Percentiles rank a stretch among this genome's conserved stretches.
These are phyloP conservation scores for Thaleichthys pacificus DNA, from an alignment of 2,797 vertebrate genomes.

Conservation along the genomic window DNA sequence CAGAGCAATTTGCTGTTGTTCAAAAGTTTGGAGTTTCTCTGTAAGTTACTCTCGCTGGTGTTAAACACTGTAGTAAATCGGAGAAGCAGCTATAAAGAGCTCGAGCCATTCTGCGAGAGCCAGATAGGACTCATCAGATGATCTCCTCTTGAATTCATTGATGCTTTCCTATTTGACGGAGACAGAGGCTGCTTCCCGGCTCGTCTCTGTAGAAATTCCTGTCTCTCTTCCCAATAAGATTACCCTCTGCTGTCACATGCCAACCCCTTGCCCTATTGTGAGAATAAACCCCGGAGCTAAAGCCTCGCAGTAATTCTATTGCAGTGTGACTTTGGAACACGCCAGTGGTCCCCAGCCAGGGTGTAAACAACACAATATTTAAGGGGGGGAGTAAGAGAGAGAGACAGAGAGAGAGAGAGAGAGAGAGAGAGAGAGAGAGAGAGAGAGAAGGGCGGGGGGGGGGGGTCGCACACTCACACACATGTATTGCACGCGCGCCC, in stretches of 20 bases:
- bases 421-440: conserved; percentile 4
- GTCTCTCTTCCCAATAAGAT: conserved; percentile 62
- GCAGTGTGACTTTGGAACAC: conserved; percentile 52
- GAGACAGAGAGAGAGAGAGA: background rate
- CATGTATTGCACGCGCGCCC: too few species aligned
- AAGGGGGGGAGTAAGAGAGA: background rate
- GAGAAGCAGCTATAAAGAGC: conserved; percentile 37
- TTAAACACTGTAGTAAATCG: conserved; percentile 23
- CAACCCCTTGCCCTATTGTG: conserved; percentile 65
- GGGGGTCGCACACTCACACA: background rate
- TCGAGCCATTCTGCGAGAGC: conserved; percentile 35
- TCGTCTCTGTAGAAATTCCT: conserved; percentile 52
- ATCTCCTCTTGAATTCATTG: conserved; percentile 22
- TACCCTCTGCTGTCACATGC: conserved; percentile 45
- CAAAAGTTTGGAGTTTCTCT: conserved; percentile 1
- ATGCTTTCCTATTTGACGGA: conserved; percentile 47
- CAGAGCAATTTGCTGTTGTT: background rate
- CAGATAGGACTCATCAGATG: conserved; percentile 29
- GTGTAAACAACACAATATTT: background rate
- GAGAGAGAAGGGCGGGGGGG: background rate
- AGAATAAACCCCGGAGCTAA: conserved; percentile 60
- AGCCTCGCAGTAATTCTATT: conserved; percentile 54
- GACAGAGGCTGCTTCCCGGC: conserved; percentile 44
- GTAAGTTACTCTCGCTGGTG: conserved; percentile 30
- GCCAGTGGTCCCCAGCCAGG: conserved; percentile 29